Conservation (phyloP, 2,888 invertebrate genomes). For the Callosobruchus maculatus region DNA sequence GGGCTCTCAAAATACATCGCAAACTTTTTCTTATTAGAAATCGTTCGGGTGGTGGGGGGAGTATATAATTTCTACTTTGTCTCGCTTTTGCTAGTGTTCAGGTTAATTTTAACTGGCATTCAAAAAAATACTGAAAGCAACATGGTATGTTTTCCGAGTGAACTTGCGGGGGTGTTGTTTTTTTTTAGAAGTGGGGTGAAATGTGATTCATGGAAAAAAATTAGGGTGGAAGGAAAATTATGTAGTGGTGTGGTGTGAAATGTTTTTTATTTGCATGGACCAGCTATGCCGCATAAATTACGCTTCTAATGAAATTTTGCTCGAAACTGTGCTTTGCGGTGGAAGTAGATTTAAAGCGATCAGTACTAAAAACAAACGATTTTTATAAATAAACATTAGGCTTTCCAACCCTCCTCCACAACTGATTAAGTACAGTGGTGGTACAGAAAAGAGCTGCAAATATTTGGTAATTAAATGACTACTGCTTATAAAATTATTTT, state of each 20-base stretch:
- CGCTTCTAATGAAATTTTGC: neutral
- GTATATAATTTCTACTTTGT: conserved; percentile 26
- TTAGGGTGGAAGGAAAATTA: neutral
- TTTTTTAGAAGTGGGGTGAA: neutral
- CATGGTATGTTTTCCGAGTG: conserved; percentile 17
- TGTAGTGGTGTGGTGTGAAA: neutral
- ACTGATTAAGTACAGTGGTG: too few species aligned
- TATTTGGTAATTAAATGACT: too few species aligned
- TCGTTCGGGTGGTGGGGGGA: conserved; percentile 22
- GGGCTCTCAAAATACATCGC: conserved; percentile 24
- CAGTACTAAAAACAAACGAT: too few species aligned
- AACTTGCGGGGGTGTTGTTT: neutral
- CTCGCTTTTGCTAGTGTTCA: conserved; percentile 22
- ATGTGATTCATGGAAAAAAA: neutral
- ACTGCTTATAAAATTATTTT: too few species aligned
- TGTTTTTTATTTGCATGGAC: neutral
- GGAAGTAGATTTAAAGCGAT: too few species aligned
- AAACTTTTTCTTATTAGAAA: conserved; percentile 22
- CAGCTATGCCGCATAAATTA: neutral
- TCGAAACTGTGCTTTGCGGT: too few species aligned
- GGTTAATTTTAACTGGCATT: conserved; percentile 21
- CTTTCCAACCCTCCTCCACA: too few species aligned
- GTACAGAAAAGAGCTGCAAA: too few species aligned
- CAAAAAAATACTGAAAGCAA: conserved; percentile 16
- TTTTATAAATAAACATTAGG: too few species aligned